Conservation (phyloP, 2,113 vertebrate species). For the Strix uralensis region DNA sequence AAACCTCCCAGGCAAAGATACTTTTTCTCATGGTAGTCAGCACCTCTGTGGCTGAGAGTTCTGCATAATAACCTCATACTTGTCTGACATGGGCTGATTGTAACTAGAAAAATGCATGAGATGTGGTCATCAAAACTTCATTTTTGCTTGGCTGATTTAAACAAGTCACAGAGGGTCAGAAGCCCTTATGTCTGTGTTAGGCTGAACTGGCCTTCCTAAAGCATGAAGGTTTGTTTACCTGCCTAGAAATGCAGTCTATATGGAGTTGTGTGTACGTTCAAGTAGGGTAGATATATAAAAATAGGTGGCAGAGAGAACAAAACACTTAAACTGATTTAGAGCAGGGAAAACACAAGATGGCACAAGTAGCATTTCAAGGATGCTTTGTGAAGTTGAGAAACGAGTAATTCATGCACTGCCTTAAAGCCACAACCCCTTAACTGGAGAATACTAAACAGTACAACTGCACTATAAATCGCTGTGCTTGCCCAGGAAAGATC, state of each 20-base stretch:
- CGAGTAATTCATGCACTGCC: background rate
- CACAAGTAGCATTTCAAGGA: slow-evolving; percentile 67
- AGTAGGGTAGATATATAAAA: background rate
- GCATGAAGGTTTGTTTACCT: background rate
- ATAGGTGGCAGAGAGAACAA: slow-evolving; percentile 37
- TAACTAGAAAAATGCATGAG: background rate
- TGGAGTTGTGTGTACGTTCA: background rate
- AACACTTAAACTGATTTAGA: slow-evolving; percentile 62
- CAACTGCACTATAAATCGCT: background rate
- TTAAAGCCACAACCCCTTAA: slow-evolving; percentile 26
- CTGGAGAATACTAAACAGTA: background rate
- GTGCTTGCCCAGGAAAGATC: background rate
- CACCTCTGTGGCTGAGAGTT: background rate
- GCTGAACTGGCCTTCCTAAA: background rate
- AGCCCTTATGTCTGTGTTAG: background rate
- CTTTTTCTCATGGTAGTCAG: background rate
- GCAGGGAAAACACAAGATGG: slow-evolving; percentile 65
- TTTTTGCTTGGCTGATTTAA: background rate
- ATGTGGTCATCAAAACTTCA: background rate
- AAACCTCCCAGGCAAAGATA: background rate
- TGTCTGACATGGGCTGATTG: background rate
- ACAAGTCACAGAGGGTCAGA: background rate
- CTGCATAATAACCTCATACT: background rate
- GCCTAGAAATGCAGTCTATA: background rate
- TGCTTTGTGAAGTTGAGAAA: slow-evolving; percentile 41